A percentile compares a stretch with the other conserved stretches of the same genome.
Conservation (phyloP, 2,797 vertebrate genomes). For the Oreochromis grahami region DNA sequence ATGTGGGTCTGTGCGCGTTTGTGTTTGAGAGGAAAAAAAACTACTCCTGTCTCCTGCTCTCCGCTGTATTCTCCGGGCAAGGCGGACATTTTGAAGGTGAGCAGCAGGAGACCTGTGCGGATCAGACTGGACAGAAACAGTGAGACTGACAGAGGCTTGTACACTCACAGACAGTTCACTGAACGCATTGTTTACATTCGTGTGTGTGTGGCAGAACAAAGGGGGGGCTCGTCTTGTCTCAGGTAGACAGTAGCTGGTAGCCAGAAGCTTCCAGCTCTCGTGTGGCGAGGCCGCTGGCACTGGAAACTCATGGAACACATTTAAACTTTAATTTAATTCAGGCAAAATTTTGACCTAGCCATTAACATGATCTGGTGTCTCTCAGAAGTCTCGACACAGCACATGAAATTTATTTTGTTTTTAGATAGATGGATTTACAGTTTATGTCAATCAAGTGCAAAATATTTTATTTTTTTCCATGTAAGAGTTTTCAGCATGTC, state of each 20-base stretch:
- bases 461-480: neutral
- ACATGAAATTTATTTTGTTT: neutral
- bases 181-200: neutral
- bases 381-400: neutral
- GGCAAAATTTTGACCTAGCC: rapidly evolving
- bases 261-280: neutral
- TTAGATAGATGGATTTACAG: neutral
- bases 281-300: neutral
- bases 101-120: neutral
- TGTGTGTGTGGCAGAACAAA: neutral
- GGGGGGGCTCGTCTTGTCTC: neutral
- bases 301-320: neutral
- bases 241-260: neutral
- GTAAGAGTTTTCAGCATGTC: rapidly evolving
- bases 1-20: neutral
- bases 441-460: rapidly evolving
- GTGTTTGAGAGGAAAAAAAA: rapidly evolving
- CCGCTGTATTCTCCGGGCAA: neutral
- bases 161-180: neutral
- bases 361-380: neutral
- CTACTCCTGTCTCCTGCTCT: neutral
- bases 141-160: neutral
- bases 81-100: slow-evolving; percentile 52
- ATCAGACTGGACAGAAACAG: neutral
- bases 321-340: neutral